Conservation (phyloP, 2,888 invertebrate genomes). For the Agapetus fuscipes region DNA sequence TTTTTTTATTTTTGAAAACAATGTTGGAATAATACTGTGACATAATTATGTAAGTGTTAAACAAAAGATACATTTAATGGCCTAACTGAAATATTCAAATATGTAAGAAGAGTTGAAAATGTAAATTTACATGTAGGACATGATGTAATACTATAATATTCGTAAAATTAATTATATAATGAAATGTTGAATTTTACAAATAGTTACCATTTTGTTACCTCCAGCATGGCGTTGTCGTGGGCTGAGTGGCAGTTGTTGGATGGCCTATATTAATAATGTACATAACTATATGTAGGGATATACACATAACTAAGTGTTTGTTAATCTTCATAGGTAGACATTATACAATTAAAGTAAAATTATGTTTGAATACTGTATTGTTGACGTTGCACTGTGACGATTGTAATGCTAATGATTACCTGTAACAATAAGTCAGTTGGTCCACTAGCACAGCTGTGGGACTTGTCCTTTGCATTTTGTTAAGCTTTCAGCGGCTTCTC, state of each 20-base stretch:
- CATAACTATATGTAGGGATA: slow-evolving; percentile 13
- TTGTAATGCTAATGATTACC: not conserved
- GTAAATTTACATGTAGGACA: not conserved
- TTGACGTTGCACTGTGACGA: slow-evolving; percentile 17
- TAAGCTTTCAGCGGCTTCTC: slow-evolving; percentile 4
- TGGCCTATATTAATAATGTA: slow-evolving; percentile 18
- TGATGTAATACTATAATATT: not conserved
- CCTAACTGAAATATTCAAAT: not conserved
- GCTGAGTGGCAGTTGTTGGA: slow-evolving; percentile 13
- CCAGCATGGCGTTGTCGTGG: slow-evolving; percentile 12
- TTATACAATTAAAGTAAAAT: slow-evolving; percentile 12
- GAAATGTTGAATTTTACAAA: slow-evolving; percentile 13
- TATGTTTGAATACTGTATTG: slow-evolving; percentile 12
- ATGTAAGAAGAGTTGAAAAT: not conserved
- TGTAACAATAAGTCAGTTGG: slow-evolving; percentile 4
- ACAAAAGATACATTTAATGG: not conserved
- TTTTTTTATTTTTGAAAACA: not conserved
- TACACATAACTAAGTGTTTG: slow-evolving; percentile 10
- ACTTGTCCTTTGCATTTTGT: slow-evolving; percentile 6
- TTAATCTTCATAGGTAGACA: slow-evolving; percentile 12
- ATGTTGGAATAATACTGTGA: not conserved
- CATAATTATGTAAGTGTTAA: not conserved
- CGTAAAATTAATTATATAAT: no score
- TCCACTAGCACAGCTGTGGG: slow-evolving; percentile 1
- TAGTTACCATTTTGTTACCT: slow-evolving; percentile 20